Evolutionary conservation across 1,140 invertebrate genomes (phyloP).

Genomic region (Bombus affinis): DNA sequence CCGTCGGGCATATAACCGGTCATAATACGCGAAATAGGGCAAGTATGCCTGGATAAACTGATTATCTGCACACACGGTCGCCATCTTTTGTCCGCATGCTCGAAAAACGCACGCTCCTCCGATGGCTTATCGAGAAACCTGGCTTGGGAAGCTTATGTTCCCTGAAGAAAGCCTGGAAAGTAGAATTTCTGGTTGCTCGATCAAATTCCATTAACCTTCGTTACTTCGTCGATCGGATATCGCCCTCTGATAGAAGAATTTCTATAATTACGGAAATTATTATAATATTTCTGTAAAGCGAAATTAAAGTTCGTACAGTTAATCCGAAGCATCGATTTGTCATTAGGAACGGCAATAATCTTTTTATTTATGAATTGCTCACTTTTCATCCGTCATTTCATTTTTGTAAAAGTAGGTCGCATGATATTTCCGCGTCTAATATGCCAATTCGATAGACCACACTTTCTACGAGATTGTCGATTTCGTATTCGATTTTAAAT

Average conservation of each 20-base stretch:
- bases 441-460: too few relatives aligned
- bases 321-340: too few relatives aligned
- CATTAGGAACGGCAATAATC: too few relatives aligned
- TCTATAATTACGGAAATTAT: not conserved
- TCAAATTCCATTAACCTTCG: not conserved
- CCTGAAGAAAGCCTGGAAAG: not conserved
- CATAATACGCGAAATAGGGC: constrained; percentile 46
- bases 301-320: too few relatives aligned
- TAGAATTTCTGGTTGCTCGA: not conserved
- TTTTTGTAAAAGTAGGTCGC: too few relatives aligned
- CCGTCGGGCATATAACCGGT: constrained; percentile 17
- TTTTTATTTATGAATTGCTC: too few relatives aligned
- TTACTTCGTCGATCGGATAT: not conserved
- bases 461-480: too few relatives aligned
- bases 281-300: too few relatives aligned
- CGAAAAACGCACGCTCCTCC: constrained; percentile 1
- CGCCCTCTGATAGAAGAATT: not conserved
- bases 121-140: not conserved
- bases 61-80: constrained; percentile 36
- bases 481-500: too few relatives aligned
- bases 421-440: too few relatives aligned
- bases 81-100: not conserved
- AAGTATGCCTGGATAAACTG: constrained; percentile 33
- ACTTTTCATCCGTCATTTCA: too few relatives aligned
- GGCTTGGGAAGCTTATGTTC: not conserved